phyloP scores from a whole-genome alignment of 2,888 invertebrate species.

The Eupithecia dodoneata region DNA sequence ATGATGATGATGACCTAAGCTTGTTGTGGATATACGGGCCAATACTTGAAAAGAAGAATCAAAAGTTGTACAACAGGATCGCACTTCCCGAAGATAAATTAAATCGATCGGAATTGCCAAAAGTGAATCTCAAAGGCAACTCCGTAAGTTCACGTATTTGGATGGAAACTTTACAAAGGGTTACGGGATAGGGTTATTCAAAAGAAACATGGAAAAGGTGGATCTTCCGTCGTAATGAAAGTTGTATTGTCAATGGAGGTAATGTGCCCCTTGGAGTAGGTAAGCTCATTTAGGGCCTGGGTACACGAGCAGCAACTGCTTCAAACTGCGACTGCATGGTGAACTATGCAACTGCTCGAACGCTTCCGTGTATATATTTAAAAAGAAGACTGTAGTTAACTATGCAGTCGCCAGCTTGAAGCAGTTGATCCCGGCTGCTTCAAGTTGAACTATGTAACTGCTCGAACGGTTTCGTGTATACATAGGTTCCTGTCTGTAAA shows the following conservation, averaged over 20 bases:
- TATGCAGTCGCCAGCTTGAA: background rate
- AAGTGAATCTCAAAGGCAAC: slow-evolving; percentile 70
- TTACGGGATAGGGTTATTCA: slow-evolving; percentile 71
- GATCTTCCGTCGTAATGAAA: slow-evolving; percentile 58
- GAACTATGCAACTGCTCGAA: background rate
- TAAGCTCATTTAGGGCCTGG: background rate
- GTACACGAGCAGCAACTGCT: background rate
- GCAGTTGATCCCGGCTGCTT: background rate
- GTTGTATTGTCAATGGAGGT: slow-evolving; percentile 39
- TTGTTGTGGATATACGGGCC: background rate
- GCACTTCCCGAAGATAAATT: background rate
- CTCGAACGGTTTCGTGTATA: no score
- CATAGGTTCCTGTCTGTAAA: no score
- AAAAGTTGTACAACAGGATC: background rate
- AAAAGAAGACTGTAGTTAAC: no score
- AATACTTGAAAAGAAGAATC: background rate
- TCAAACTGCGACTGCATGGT: background rate
- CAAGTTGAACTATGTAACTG: background rate
- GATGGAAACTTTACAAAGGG: slow-evolving; percentile 74
- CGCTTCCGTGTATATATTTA: background rate
- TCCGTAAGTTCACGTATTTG: slow-evolving; percentile 50
- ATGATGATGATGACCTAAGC: no score
- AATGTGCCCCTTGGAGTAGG: slow-evolving; percentile 36
- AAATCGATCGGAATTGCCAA: slow-evolving; percentile 58
- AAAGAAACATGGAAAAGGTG: slow-evolving; percentile 77